These are phyloP conservation scores for Parazoanthus atlanticus DNA, from an alignment of 92 coral and sea anemone species.

Conservation along the genomic window DNA sequence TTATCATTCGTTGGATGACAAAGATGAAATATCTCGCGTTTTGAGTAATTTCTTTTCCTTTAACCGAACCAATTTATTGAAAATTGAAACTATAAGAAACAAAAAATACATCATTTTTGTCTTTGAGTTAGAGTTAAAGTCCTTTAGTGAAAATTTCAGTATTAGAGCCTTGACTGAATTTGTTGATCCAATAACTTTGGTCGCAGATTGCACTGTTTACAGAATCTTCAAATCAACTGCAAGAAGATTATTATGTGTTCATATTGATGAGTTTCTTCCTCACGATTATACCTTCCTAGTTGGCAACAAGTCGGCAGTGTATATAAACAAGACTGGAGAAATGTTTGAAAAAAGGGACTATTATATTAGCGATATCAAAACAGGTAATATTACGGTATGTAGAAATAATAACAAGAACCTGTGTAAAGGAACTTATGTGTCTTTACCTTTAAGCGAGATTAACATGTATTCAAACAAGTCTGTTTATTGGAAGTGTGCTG, in stretches of 20 bases:
- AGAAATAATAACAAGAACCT: background rate
- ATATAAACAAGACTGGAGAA: conserved; percentile 12
- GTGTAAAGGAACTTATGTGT: background rate
- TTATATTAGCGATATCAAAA: background rate
- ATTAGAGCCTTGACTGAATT: background rate
- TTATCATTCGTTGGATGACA: background rate
- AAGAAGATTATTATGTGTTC: background rate
- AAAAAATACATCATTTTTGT: background rate
- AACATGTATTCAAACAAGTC: background rate
- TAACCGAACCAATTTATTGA: background rate
- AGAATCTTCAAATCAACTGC: conserved; percentile 6
- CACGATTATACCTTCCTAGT: background rate
- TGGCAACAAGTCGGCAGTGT: background rate
- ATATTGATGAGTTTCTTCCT: background rate
- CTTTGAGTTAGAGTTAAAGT: background rate
- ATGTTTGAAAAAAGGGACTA: background rate
- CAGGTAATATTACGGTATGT: background rate
- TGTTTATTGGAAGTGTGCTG: conserved; percentile 9
- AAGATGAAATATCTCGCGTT: background rate
- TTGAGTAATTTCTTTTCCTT: background rate
- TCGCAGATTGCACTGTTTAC: background rate
- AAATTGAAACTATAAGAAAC: background rate
- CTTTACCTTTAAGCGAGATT: background rate
- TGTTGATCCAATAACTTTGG: background rate
- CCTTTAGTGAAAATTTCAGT: background rate